Conservation (phyloP, 2,888 invertebrate genomes). For the Conus canariensis region DNA sequence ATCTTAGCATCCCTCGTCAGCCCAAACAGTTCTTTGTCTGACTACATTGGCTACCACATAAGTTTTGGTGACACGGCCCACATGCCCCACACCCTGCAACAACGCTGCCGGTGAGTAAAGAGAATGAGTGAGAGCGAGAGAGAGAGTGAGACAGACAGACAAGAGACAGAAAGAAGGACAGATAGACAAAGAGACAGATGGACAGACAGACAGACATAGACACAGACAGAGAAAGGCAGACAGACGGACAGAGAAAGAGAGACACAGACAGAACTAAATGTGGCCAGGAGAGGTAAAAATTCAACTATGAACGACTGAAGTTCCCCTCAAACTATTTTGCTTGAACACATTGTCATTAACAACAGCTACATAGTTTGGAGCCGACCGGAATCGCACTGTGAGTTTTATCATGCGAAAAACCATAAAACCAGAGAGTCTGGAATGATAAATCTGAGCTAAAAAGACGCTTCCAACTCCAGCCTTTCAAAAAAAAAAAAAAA, state of each 20-base stretch:
- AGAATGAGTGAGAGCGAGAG: neutral
- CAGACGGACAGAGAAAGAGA: neutral
- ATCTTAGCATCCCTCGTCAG: neutral
- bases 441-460: too few relatives aligned
- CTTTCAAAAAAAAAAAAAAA: too few relatives aligned
- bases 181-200: neutral
- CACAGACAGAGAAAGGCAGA: neutral
- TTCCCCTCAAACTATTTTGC: too few relatives aligned
- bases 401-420: too few relatives aligned
- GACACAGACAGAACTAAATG: too few relatives aligned
- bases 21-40: neutral
- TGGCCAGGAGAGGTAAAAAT: too few relatives aligned
- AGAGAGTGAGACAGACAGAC: neutral
- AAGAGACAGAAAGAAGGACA: neutral
- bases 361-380: too few relatives aligned
- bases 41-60: neutral
- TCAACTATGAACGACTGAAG: too few relatives aligned
- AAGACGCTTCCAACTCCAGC: too few relatives aligned
- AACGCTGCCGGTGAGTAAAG: neutral
- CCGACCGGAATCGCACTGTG: too few relatives aligned
- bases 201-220: neutral
- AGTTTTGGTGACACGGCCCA: neutral
- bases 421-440: too few relatives aligned
- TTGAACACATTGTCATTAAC: too few relatives aligned
- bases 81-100: neutral